Base-by-base conservation (phyloP, 2,888 invertebrate species). In the Pinctada fucata region DNA sequence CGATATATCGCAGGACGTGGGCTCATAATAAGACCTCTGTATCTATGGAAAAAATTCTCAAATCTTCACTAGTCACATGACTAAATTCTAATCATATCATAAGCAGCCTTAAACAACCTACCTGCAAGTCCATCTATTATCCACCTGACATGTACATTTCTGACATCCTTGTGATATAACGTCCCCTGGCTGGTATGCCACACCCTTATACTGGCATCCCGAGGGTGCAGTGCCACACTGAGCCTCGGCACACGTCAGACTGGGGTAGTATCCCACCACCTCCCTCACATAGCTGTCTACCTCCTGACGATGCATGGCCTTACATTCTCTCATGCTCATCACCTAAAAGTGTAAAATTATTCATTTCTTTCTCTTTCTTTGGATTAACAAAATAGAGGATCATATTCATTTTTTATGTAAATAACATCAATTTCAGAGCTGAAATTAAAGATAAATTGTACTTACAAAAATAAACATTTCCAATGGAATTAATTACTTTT, bases 81-180 rank as follows among this genome's bases (percentile, higher is more conserved):
- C 31, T 31, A 31, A 31, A 31, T 31, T 31, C 31, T 31, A 31
- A 31, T 31, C 31, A 31, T 31, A 31, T 31, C 31, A 31, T 31
- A 31, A 31, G 31, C 31, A 31, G 31, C 31, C 31, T 31, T 31
- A 1, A 31, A 31, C 31, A 31, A 31, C 1, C 31, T 79, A 90
- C 90, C 85, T 85, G 87, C 90, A 90, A 6, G 84, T 82, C 81
- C 89, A 80, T 75, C 84, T 76, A n/a, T 87, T 88, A 48, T 85
- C 84, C 1, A 81, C 82, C 66, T 86, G 82, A 83, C 90, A 90
- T 2, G 81, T 81, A 82, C 90, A 90, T 65, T 85, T 83, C 84
- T 89, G 86, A 83, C 90, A 90, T 3, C 90, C 89, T 2, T 89
- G 83, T 5, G 78, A 78, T 31, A 86, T 82, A 16, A 77, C 79